Evolutionary conservation across 2,797 vertebrate genomes (phyloP).

Genomic region (Strix occidentalis): DNA sequence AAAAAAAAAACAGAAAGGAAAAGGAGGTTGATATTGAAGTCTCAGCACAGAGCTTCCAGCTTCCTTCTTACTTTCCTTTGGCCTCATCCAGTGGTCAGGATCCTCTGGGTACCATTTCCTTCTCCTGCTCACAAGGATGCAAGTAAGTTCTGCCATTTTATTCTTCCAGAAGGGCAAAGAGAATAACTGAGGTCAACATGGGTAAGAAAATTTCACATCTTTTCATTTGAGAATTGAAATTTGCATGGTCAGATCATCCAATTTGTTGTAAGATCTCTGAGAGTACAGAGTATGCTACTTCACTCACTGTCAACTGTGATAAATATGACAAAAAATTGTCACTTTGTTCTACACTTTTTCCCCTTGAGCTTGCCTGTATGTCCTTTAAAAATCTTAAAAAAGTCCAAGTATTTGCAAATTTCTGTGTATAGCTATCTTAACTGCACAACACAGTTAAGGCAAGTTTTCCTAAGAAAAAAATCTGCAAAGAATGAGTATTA

Average conservation of each 20-base stretch:
- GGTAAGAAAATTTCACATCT: not conserved
- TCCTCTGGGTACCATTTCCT: not conserved
- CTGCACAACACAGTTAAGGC: not conserved
- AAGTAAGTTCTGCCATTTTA: not conserved
- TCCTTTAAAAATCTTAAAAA: not conserved
- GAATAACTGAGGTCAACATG: not conserved
- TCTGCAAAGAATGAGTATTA: not conserved
- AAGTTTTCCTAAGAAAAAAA: not conserved
- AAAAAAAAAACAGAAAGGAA: not conserved
- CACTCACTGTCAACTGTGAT: not conserved
- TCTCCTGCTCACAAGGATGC: not conserved
- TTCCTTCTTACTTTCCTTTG: not conserved
- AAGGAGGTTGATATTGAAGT: not conserved
- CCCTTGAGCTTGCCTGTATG: not conserved
- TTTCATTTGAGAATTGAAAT: not conserved
- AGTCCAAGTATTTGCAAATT: not conserved
- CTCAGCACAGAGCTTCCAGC: not conserved
- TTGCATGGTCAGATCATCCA: not conserved
- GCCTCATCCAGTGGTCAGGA: not conserved
- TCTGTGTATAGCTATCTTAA: not conserved
- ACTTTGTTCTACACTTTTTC: not conserved
- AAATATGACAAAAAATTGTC: not conserved
- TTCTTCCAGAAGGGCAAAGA: not conserved
- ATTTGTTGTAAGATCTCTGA: not conserved
- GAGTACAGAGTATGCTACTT: not conserved